These are phyloP conservation scores for Imbricaverruca yamaguchii DNA, from an alignment of 2,888 invertebrate genomes.

Conservation along the genomic window DNA sequence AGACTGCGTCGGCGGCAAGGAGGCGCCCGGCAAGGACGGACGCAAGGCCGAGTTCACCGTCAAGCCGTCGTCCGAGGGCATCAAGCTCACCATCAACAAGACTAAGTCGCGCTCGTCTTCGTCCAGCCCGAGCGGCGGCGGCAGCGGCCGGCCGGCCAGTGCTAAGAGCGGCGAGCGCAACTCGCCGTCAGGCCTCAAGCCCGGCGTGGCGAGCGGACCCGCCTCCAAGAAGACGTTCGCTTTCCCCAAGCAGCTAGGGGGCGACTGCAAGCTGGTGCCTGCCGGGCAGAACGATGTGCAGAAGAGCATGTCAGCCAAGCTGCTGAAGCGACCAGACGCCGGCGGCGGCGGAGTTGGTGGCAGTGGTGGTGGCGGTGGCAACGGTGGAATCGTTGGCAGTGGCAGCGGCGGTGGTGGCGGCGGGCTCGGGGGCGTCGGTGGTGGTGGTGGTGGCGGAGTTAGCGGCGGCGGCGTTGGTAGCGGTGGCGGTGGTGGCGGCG, in stretches of 20 bases:
- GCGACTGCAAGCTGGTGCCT: not conserved
- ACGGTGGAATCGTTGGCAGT: too few relatives aligned
- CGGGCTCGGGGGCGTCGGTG: too few relatives aligned
- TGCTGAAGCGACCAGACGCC: not conserved
- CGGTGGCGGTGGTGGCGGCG: too few relatives aligned
- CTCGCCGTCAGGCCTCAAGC: slow-evolving; percentile 67
- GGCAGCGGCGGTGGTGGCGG: too few relatives aligned
- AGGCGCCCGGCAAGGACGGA: slow-evolving; percentile 30
- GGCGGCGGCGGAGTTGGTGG: not conserved
- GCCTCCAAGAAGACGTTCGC: slow-evolving; percentile 59
- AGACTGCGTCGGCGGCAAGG: slow-evolving; percentile 26
- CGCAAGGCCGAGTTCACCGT: slow-evolving; percentile 59
- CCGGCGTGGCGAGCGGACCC: slow-evolving; percentile 77
- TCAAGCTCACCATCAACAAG: slow-evolving; percentile 87
- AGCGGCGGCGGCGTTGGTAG: too few relatives aligned
- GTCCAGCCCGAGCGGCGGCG: slow-evolving; percentile 5
- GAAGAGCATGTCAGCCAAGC: slow-evolving; percentile 7
- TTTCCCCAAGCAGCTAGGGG: not conserved
- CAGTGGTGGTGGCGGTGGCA: too few relatives aligned
- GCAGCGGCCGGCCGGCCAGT: not conserved
- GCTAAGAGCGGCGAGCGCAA: slow-evolving; percentile 53
- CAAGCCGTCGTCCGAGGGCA: slow-evolving; percentile 77
- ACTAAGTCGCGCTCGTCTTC: slow-evolving; percentile 43
- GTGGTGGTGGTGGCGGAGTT: too few relatives aligned
- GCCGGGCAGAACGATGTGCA: not conserved